Base-by-base conservation (phyloP, 2,888 invertebrate genomes). In the Apodemia hepburni region DNA sequence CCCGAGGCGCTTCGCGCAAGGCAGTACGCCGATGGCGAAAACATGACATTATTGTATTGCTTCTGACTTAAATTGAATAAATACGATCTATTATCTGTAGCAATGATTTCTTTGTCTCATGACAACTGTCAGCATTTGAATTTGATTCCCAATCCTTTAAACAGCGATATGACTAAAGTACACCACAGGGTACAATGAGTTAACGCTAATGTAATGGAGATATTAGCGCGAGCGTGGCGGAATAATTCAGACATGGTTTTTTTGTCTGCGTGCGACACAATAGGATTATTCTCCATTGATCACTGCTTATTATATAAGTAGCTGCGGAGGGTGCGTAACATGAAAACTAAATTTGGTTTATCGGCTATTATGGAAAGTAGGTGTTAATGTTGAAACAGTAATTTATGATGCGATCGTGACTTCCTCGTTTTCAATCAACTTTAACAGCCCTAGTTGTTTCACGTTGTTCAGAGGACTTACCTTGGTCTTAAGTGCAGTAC, bases 261-360 rank as follows among this genome's bases (percentile, higher is more conserved):
- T 89, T 89, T 89, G 86, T 87, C 80, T 82, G 85, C 78, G 76
- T 74, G 76, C 78, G 73, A 82, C 85, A 91, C 90, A 90, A 91
- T 90, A 76, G 90, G 90, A 90, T 91, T 90, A 91, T 86, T 89
- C 87, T 83, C 87, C 88, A 90, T 89, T 90, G 91, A 91, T 91
- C 90, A 90, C 81, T 85, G 87, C 89, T 89, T 90, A 90, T 87
- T 88, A 88, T 86, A 90, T 88, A 89, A 90, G 89, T 85, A 86
- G 87, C 80, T 78, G 75, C 72, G 73, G 82, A 89, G 91, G 90
- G 90, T 87, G 87, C 80, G 87, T 81, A 82, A 91, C 90, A 90
- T 87, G 90, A 86, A 91, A 91, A 90, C 89, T 87, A 90, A 91
- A 91, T 91, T 91, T 91, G 89, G 90, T 90, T 90, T 90, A 90